A percentile compares a stretch with the other conserved stretches of the same genome.
phyloP scores from a whole-genome alignment of 2,888 invertebrate species.

The Trypoxylon attenuatum region DNA sequence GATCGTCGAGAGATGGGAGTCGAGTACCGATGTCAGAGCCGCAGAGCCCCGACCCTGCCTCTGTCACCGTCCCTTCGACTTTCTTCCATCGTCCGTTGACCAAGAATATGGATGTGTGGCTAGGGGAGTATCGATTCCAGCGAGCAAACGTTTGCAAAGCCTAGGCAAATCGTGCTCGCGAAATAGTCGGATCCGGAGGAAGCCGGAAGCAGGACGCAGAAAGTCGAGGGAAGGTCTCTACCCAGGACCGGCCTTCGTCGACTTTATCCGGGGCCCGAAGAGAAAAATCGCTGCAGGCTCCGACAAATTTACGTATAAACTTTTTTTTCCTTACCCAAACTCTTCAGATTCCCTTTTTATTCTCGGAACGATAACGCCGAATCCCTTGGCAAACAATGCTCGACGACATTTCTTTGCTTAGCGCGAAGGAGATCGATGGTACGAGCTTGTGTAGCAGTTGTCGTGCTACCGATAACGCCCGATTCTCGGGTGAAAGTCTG shows the following conservation, averaged over 20 bases:
- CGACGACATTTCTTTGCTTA: slow-evolving; percentile 38
- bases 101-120: not conserved
- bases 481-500: slow-evolving; percentile 32
- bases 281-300: slow-evolving; percentile 19
- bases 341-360: slow-evolving; percentile 43
- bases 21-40: not conserved
- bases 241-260: not conserved
- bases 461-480: slow-evolving; percentile 41
- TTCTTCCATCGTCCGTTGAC: too few species aligned
- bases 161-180: too few species aligned
- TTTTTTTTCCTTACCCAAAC: slow-evolving; percentile 27
- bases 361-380: slow-evolving; percentile 37
- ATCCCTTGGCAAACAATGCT: slow-evolving; percentile 41
- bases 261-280: slow-evolving; percentile 2
- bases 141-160: not conserved
- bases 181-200: not conserved
- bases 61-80: too few species aligned
- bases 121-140: not conserved
- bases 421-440: slow-evolving; percentile 45
- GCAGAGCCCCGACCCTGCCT: not conserved
- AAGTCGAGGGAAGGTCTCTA: not conserved
- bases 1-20: slow-evolving; percentile 1
- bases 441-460: slow-evolving; percentile 35
- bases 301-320: slow-evolving; percentile 25
- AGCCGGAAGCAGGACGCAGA: not conserved